Evolutionary conservation across 1,140 invertebrate genomes (phyloP).

Genomic region (Doryteuthis pealeii): DNA sequence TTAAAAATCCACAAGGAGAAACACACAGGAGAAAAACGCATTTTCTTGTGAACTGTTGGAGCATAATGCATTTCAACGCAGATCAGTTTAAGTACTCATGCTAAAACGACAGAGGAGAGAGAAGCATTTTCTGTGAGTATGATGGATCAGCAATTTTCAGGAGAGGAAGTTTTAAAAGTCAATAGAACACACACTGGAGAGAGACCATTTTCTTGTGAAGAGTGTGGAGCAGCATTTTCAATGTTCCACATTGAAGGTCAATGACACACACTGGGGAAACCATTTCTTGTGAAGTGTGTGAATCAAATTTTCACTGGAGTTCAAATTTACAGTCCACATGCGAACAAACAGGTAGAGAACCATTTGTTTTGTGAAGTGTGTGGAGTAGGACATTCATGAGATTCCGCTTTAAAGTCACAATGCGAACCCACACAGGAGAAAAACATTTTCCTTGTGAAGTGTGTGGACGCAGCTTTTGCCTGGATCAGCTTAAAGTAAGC

Average conservation of each 20-base stretch:
- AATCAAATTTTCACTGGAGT: no score
- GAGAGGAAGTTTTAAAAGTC: slow-evolving; percentile 50
- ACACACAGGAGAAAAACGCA: slow-evolving; percentile 14
- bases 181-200: slow-evolving; percentile 24
- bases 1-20: not conserved
- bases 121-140: slow-evolving; percentile 10
- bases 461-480: no score
- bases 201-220: no score
- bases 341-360: no score
- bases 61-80: slow-evolving; percentile 1
- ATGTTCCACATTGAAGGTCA: not conserved
- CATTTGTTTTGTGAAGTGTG: no score
- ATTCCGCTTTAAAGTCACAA: slow-evolving; percentile 24
- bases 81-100: not conserved
- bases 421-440: no score
- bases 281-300: no score
- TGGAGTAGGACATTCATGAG: no score
- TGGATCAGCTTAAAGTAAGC: slow-evolving; percentile 71
- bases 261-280: no score
- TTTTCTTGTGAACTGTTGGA: slow-evolving; percentile 11
- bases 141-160: slow-evolving; percentile 16
- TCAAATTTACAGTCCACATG: no score
- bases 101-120: not conserved
- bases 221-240: no score
- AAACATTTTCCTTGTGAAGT: no score